Conservation (phyloP, 2,888 invertebrate genomes). For the Erebia aethiops region DNA sequence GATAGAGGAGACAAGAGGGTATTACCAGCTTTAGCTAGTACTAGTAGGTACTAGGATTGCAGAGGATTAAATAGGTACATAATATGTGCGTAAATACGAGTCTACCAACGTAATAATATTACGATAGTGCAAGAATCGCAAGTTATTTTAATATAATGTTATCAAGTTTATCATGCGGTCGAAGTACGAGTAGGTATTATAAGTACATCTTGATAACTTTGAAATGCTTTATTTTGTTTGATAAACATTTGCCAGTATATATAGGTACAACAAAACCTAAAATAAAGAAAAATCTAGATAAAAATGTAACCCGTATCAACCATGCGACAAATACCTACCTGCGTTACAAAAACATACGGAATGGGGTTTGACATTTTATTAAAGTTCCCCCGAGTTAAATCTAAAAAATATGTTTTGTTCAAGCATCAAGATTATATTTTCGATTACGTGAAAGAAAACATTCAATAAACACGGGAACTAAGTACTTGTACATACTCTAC, state of each 20-base stretch:
- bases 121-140: constrained; percentile 16
- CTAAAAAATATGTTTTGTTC: no score
- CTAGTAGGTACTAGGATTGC: not conserved
- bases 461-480: constrained; percentile 49
- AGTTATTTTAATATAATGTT: constrained; percentile 15
- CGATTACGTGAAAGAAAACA: not conserved
- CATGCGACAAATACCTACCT: no score
- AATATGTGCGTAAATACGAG: constrained; percentile 12
- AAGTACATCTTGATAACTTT: constrained; percentile 13
- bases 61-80: constrained; percentile 1
- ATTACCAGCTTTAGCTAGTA: no score
- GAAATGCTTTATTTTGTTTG: constrained; percentile 1
- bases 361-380: no score
- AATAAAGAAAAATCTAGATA: no score
- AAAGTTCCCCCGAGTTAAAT: no score
- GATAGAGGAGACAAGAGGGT: no score
- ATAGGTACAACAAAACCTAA: no score
- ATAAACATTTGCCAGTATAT: not conserved
- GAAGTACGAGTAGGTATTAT: not conserved
- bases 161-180: constrained; percentile 7
- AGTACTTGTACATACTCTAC: constrained; percentile 38
- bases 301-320: no score
- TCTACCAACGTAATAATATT: constrained; percentile 14
- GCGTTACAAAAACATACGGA: no score
- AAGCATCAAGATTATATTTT: no score